Evolutionary conservation across 2,113 vertebrate genomes (phyloP).

Genomic region (Lasiurus cinereus): DNA sequence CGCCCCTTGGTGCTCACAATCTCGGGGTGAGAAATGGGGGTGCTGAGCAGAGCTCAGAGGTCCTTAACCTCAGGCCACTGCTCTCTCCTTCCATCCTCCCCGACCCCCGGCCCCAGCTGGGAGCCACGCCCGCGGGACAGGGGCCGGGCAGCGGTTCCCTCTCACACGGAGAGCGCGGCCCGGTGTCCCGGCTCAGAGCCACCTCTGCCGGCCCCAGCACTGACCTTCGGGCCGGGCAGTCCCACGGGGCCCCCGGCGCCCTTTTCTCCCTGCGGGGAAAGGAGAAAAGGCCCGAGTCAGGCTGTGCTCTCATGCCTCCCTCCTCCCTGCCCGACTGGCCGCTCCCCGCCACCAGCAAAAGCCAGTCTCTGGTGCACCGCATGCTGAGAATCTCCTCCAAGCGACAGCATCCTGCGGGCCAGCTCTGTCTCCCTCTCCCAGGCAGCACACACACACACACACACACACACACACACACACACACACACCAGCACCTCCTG

Average conservation of each 20-base stretch:
- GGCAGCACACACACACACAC: too few relatives aligned
- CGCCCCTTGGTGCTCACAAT: fast-evolving
- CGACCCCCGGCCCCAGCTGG: too few relatives aligned
- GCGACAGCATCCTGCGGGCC: not conserved
- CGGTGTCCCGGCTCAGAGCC: fast-evolving
- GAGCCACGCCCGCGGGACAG: too few relatives aligned
- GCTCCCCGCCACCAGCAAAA: fast-evolving
- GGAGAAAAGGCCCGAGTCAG: conserved; percentile 45
- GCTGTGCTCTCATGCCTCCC: too few relatives aligned
- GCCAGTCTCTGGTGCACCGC: not conserved
- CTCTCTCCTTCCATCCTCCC: not conserved
- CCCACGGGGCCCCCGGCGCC: conserved; percentile 91
- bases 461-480: too few relatives aligned
- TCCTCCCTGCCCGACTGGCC: fast-evolving
- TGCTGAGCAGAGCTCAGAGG: not conserved
- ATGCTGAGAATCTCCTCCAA: fast-evolving
- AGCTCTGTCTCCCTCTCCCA: too few relatives aligned
- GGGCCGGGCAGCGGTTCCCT: fast-evolving
- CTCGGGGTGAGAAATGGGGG: not conserved
- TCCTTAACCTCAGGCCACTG: fast-evolving
- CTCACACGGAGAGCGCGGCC: fast-evolving
- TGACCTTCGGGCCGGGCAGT: conserved; percentile 94
- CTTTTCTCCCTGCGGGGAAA: conserved; percentile 91
- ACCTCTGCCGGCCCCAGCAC: conserved; percentile 17
- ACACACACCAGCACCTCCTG: too few relatives aligned